phyloP scores from a whole-genome alignment of 2,888 invertebrate genomes.

The Limnephilus lunatus region DNA sequence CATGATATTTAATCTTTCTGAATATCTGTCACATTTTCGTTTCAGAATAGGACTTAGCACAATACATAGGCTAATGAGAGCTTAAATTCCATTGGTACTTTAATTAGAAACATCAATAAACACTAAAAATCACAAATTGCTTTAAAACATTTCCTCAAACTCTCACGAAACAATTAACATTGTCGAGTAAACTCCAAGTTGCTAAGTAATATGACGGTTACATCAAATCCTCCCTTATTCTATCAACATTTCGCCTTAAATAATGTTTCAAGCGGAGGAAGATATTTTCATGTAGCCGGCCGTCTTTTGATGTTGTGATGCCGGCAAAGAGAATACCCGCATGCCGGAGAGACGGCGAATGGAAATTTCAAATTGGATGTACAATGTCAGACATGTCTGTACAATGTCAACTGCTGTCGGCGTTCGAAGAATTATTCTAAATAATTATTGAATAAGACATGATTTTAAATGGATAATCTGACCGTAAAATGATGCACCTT shows the following conservation, averaged over 20 bases:
- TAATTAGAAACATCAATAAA: neutral
- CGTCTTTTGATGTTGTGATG: constrained; percentile 48
- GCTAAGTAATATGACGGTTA: constrained; percentile 20
- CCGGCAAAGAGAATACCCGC: constrained; percentile 43
- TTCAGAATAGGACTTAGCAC: no score
- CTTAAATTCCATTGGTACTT: neutral
- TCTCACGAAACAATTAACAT: neutral
- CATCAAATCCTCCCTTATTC: constrained; percentile 45
- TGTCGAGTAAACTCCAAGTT: constrained; percentile 6
- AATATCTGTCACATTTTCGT: no score
- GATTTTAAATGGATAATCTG: neutral
- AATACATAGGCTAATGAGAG: no score
- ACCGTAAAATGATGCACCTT: no score
- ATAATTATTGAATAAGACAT: neutral
- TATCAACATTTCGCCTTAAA: constrained; percentile 51
- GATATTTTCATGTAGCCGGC: constrained; percentile 41
- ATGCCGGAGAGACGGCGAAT: constrained; percentile 20
- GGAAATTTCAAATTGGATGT: constrained; percentile 40
- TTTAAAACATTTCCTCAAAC: neutral
- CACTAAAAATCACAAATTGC: neutral
- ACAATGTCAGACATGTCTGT: constrained; percentile 7
- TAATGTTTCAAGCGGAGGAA: constrained; percentile 50
- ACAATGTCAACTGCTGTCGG: constrained; percentile 12
- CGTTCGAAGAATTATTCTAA: neutral
- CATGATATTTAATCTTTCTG: no score